phyloP scores from a whole-genome alignment of 1,140 invertebrate genomes.

The Pogonomyrmex barbatus region DNA sequence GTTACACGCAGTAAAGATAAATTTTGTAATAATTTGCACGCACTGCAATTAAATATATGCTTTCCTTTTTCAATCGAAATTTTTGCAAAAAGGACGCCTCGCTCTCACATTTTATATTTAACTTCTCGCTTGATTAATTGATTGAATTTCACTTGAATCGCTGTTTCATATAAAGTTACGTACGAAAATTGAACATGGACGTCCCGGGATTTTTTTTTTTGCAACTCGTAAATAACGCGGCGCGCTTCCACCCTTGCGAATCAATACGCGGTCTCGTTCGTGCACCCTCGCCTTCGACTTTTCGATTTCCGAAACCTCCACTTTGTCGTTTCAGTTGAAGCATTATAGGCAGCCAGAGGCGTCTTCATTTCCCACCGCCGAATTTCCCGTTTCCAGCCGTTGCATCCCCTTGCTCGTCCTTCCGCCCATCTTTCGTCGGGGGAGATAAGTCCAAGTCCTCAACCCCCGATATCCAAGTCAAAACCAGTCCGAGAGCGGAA shows the following conservation, averaged over 20 bases:
- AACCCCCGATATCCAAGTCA: conserved; percentile 60
- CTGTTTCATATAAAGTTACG: conserved; percentile 23
- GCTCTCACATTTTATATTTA: conserved; percentile 26
- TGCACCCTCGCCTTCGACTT: conserved; percentile 50
- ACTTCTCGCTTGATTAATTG: conserved; percentile 19
- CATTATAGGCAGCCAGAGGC: conserved; percentile 75
- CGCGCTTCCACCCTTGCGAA: conserved; percentile 58
- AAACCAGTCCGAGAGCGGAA: conserved; percentile 42
- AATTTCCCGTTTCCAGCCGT: conserved; percentile 76
- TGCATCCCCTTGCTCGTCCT: background rate
- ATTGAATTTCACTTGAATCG: conserved; percentile 21
- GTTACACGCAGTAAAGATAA: conserved; percentile 4
- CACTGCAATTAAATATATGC: conserved; percentile 37
- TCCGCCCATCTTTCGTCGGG: background rate
- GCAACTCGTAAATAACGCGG: conserved; percentile 23
- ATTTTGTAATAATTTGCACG: conserved; percentile 16
- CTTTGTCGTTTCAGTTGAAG: conserved; percentile 72
- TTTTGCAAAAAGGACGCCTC: conserved; percentile 1
- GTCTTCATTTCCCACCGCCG: conserved; percentile 75
- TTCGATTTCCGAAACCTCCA: conserved; percentile 70
- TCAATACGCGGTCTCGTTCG: conserved; percentile 66
- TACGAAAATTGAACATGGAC: background rate
- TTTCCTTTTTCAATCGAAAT: conserved; percentile 24
- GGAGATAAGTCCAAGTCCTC: conserved; percentile 47
- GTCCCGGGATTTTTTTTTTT: background rate